These are phyloP conservation scores for Ferrisia virgata DNA, from an alignment of 2,888 invertebrate genomes.

Conservation along the genomic window DNA sequence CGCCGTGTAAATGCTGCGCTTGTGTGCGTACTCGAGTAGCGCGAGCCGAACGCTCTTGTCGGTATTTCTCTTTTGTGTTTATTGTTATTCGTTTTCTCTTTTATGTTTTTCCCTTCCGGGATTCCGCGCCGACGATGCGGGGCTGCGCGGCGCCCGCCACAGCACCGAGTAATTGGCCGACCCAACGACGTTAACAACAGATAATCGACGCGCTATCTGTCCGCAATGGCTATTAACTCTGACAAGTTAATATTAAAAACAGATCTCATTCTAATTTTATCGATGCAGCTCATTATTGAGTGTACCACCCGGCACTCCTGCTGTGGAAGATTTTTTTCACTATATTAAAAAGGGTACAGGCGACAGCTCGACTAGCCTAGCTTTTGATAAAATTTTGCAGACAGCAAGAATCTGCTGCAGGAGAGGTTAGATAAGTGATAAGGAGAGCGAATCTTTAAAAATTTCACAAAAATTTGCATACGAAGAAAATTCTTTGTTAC, in stretches of 20 bases:
- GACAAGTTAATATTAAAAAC: slow-evolving; percentile 34
- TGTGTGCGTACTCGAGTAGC: slow-evolving; percentile 25
- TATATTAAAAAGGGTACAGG: no score
- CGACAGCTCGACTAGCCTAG: no score
- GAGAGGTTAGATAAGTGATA: no score
- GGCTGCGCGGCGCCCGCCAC: not conserved
- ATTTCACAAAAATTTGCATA: no score
- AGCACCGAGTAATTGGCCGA: not conserved
- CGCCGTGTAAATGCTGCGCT: slow-evolving; percentile 44
- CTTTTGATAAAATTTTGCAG: no score
- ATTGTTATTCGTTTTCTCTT: slow-evolving; percentile 42
- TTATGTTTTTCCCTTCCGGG: slow-evolving; percentile 40
- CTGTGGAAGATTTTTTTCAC: no score
- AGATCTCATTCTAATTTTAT: slow-evolving; percentile 22
- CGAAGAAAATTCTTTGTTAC: no score
- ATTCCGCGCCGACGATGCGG: not conserved
- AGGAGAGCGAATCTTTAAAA: no score
- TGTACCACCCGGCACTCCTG: no score
- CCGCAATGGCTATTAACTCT: slow-evolving; percentile 35
- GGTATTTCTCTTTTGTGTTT: slow-evolving; percentile 39
- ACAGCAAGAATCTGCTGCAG: no score
- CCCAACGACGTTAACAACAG: not conserved
- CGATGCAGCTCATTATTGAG: no score
- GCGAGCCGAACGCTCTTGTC: slow-evolving; percentile 41
- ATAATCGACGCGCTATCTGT: slow-evolving; percentile 41